These are phyloP conservation scores for Perithous albicinctus DNA, from an alignment of 2,888 invertebrate species.

Conservation along the genomic window DNA sequence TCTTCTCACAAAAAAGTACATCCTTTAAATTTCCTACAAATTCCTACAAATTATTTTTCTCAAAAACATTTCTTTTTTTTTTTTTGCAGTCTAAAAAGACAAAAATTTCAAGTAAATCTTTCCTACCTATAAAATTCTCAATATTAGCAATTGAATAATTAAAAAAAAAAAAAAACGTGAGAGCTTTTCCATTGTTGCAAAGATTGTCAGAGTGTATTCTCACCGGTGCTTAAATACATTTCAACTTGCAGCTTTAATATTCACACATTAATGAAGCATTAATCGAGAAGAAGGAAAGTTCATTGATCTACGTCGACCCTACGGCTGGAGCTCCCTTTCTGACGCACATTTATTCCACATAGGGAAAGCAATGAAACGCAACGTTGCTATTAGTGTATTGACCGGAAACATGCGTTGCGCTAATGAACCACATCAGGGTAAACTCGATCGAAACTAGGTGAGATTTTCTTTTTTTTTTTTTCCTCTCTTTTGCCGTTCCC, in stretches of 20 bases:
- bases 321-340: background rate
- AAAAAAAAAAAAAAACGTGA: no score
- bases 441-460: conserved; percentile 23
- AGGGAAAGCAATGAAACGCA: conserved; percentile 8
- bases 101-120: no score
- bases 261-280: conserved; percentile 7
- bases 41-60: no score
- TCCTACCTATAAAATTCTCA: no score
- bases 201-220: background rate
- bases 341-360: background rate
- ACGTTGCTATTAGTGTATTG: conserved; percentile 10
- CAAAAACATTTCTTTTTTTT: no score
- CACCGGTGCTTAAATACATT: background rate
- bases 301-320: conserved; percentile 23
- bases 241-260: background rate
- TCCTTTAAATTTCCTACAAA: no score
- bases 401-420: conserved; percentile 22
- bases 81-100: no score
- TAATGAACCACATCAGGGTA: conserved; percentile 22
- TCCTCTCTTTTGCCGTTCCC: background rate
- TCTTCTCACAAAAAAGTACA: no score
- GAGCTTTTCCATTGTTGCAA: no score
- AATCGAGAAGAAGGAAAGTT: background rate
- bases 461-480: conserved; percentile 21
- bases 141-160: no score